phyloP scores from a whole-genome alignment of 2,888 invertebrate genomes.

The Aphodius granarius region DNA sequence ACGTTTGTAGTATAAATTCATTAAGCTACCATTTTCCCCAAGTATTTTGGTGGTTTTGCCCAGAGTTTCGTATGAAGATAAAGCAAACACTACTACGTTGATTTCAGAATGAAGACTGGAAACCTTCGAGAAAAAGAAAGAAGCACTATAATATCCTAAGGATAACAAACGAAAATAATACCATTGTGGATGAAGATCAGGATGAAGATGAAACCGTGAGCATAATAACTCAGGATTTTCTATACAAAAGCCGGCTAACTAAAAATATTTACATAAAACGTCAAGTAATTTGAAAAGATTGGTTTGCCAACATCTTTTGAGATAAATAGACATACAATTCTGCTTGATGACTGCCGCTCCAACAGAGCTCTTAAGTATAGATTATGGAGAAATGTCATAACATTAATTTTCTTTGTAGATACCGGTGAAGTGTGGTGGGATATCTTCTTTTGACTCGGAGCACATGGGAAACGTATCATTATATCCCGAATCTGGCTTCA shows the following conservation, averaged over 20 bases:
- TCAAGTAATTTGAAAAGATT: too few relatives aligned
- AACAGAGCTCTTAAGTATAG: too few relatives aligned
- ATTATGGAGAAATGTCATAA: too few relatives aligned
- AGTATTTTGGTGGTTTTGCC: too few relatives aligned
- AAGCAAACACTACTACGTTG: too few relatives aligned
- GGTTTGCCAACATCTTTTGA: too few relatives aligned
- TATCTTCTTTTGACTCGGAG: conserved; percentile 59
- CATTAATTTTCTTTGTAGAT: conserved; percentile 18
- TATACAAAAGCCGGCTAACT: too few relatives aligned
- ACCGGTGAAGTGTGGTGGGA: conserved; percentile 61
- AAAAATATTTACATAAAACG: too few relatives aligned
- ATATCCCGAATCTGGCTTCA: conserved; percentile 55
- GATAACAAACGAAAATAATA: neutral
- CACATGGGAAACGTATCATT: conserved; percentile 61
- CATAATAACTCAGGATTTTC: too few relatives aligned
- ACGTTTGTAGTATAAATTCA: too few relatives aligned
- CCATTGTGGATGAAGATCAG: neutral
- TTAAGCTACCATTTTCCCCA: too few relatives aligned
- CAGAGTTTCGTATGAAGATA: too few relatives aligned
- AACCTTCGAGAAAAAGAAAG: conserved; percentile 7
- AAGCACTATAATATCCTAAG: neutral
- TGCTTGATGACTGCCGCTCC: neutral
- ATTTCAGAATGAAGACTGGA: conserved; percentile 5
- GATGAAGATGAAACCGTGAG: neutral
- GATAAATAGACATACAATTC: neutral